Base-by-base conservation (phyloP, 2,113 vertebrate species). In the Petrocephalus microphthalmus region DNA sequence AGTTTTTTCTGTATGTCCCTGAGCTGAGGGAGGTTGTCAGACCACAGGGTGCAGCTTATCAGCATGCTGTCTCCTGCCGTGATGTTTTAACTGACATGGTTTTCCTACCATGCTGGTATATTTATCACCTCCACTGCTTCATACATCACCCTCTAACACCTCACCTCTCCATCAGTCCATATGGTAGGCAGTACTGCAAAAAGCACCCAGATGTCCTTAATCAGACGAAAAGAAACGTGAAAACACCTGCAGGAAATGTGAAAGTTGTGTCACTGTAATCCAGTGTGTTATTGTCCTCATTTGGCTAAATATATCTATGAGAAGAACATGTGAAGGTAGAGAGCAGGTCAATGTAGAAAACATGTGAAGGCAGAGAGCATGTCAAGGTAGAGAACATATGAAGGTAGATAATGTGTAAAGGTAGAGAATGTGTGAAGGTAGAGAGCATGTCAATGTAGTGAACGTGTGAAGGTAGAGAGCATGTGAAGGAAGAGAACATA, bases 11-110 rank as follows among this genome's bases (percentile, higher is more conserved):
- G 88, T 45, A 47, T 53, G 20, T 37, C 88, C 82, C 7, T 29
- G 89, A 86, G 88, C 92, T 91, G 54, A 17, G 17, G 22, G 10
- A 93, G 94, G 91, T 92, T 90, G 92, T 94, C 93, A 95, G 94
- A 93, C 93, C 81, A n/a, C 84, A 20, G 51, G 22, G 93, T 94
- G 92, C 89, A 92, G 88, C 90, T 93, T 94, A 92, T 95, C 92
- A 95, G 95, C 95, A 94, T 88, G 60, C 74, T 53, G 86, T 94
- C 91, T 92, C 91, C 92, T 92, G 90, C 49, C 92, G 92, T 91
- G 88, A 45, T 29, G 17, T 87, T 87, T 15, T 82, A 25, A 47
- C 56, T 56, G 49, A 17, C 85, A 52, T 51, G 57, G 45, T 87
- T 90, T 87, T 91, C 91, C 90, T 88, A 87, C 83, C 88, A 22